Evolutionary conservation across 2,888 invertebrate species (phyloP).

Genomic region (Monopis laevigella): DNA sequence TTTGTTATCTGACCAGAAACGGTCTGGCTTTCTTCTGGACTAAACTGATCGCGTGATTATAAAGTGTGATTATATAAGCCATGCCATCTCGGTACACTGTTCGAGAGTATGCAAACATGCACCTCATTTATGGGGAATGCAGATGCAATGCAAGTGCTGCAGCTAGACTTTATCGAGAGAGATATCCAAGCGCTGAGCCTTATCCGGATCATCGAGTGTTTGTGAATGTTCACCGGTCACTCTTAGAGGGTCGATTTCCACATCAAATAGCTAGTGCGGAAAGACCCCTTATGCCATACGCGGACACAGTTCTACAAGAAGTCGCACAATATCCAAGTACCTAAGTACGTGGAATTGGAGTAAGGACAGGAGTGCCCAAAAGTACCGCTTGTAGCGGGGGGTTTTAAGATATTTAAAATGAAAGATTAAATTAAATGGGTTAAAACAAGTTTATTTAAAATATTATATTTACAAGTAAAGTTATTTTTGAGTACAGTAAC

Average conservation of each 20-base stretch:
- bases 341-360: neutral
- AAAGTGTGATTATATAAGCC: too few species aligned
- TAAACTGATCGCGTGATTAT: too few species aligned
- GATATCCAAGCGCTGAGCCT: slow-evolving; percentile 14
- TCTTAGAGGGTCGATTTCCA: slow-evolving; percentile 13
- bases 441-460: too few species aligned
- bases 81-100: slow-evolving; percentile 14
- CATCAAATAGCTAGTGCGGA: slow-evolving; percentile 15
- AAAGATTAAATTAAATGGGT: too few species aligned
- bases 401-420: too few species aligned
- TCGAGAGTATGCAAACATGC: slow-evolving; percentile 20
- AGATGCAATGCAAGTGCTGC: slow-evolving; percentile 19
- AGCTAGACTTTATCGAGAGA: slow-evolving; percentile 17
- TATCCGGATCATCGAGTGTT: slow-evolving; percentile 16
- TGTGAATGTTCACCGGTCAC: slow-evolving; percentile 15
- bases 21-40: too few species aligned
- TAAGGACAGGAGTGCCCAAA: slow-evolving; percentile 14
- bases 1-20: too few species aligned
- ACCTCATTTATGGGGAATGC: slow-evolving; percentile 19
- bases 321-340: neutral
- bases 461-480: too few species aligned
- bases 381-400: too few species aligned
- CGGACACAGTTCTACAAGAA: slow-evolving; percentile 16
- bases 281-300: slow-evolving; percentile 15
- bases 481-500: too few species aligned